Evolutionary conservation across 2,888 invertebrate species (phyloP).

Genomic region (Cryptus viduatorius): DNA sequence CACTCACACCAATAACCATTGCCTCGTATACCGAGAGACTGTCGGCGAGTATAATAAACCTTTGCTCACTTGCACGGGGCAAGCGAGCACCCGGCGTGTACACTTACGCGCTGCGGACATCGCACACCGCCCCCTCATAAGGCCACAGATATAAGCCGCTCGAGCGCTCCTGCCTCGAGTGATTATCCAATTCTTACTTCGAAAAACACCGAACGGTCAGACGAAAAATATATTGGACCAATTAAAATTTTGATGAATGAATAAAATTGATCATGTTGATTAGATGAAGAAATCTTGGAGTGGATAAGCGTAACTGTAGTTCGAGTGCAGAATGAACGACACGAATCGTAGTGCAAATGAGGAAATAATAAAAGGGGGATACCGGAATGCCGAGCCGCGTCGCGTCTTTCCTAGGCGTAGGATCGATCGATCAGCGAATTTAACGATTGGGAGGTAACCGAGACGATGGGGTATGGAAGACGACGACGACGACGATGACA

Average conservation of each 20-base stretch:
- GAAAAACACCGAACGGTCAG: background rate
- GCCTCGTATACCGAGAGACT: slow-evolving; percentile 3
- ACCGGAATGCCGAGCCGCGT: slow-evolving; percentile 1
- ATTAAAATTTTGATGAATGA: background rate
- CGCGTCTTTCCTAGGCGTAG: slow-evolving; percentile 43
- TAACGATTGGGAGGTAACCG: slow-evolving; percentile 76
- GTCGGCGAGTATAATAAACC: slow-evolving; percentile 21
- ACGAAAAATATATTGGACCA: background rate
- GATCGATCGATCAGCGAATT: slow-evolving; percentile 78
- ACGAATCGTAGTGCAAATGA: background rate
- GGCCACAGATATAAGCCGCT: slow-evolving; percentile 12
- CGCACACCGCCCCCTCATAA: slow-evolving; percentile 6
- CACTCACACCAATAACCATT: slow-evolving; percentile 20
- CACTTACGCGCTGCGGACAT: slow-evolving; percentile 47
- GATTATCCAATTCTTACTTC: slow-evolving; percentile 34
- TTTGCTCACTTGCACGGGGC: slow-evolving; percentile 17
- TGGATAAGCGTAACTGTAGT: background rate
- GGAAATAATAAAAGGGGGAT: slow-evolving; percentile 42
- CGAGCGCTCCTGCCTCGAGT: slow-evolving; percentile 56
- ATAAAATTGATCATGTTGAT: background rate
- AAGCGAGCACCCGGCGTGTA: slow-evolving; percentile 54
- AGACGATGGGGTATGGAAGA: slow-evolving; percentile 57
- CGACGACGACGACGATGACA: slow-evolving; percentile 61
- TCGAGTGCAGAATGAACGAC: background rate
- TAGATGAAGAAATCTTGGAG: background rate